Percentiles rank a stretch among this genome's conserved stretches.
These are phyloP conservation scores for Peromyscus attwateri DNA, from an alignment of 2,797 vertebrate species.

Conservation along the genomic window DNA sequence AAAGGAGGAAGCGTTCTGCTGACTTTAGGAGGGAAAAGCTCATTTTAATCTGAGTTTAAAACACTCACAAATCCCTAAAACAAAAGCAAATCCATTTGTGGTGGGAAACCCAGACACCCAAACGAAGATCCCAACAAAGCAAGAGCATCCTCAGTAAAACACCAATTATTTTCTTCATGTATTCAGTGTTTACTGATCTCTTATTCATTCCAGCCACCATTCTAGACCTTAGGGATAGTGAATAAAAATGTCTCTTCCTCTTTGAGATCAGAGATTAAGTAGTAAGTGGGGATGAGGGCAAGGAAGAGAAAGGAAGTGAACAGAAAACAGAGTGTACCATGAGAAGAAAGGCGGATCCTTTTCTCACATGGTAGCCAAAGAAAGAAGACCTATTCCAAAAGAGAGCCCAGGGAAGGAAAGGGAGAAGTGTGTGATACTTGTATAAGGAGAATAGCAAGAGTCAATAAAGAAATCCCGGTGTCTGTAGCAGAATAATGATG, in stretches of 20 bases:
- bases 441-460: neutral
- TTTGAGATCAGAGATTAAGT: neutral
- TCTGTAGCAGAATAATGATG: neutral
- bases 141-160: slow-evolving; percentile 44
- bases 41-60: slow-evolving; percentile 43
- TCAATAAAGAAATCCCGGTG: neutral
- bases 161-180: slow-evolving; percentile 36
- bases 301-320: neutral
- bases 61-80: slow-evolving; percentile 41
- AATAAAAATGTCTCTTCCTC: neutral
- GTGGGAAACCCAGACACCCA: neutral
- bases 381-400: neutral
- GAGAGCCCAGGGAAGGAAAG: neutral
- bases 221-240: neutral
- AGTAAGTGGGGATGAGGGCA: neutral
- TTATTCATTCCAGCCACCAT: neutral
- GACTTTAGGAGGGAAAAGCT: neutral
- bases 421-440: neutral
- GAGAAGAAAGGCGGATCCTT: neutral
- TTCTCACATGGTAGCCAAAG: neutral
- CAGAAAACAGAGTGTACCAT: neutral
- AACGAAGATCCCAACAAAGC: neutral
- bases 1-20: neutral
- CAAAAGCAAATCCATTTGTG: slow-evolving; percentile 46
- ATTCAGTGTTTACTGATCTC: slow-evolving; percentile 29